A percentile compares a stretch with the other conserved stretches of the same genome.
Evolutionary conservation across 2,888 invertebrate species (phyloP).

Genomic region (Schizotus pectinicornis): DNA sequence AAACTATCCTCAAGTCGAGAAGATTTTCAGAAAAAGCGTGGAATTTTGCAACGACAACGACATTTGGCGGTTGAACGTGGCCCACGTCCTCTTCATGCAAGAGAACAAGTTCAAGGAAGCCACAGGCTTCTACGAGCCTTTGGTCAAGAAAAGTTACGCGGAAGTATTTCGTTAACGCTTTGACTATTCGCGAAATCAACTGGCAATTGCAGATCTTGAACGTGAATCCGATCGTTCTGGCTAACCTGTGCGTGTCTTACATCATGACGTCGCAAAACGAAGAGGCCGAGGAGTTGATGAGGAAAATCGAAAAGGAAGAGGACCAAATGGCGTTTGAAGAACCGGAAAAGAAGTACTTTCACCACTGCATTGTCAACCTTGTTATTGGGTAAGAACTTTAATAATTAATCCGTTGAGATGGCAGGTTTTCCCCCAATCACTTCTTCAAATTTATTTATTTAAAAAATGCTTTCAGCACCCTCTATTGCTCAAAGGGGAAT

Average conservation of each 20-base stretch:
- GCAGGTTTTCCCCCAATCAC: too few species aligned
- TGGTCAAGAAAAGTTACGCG: conserved; percentile 93
- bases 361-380: conserved; percentile 97
- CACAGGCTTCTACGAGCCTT: conserved; percentile 96
- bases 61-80: conserved; percentile 96
- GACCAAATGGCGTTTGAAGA: conserved; percentile 91
- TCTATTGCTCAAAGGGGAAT: conserved; percentile 98
- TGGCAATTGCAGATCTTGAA: conserved; percentile 74
- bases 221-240: conserved; percentile 96
- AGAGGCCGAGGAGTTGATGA: conserved; percentile 98
- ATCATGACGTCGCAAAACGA: conserved; percentile 99
- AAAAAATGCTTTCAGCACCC: conserved; percentile 65
- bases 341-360: conserved; percentile 92
- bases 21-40: conserved; percentile 94
- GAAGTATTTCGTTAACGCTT: conserved; percentile 62
- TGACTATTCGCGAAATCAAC: neutral
- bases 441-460: neutral
- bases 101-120: conserved; percentile 98
- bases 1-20: conserved; percentile 95
- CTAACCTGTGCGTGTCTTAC: conserved; percentile 98
- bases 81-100: conserved; percentile 99
- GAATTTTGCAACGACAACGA: conserved; percentile 99
- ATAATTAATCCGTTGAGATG: neutral
- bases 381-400: conserved; percentile 80
- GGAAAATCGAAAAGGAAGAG: conserved; percentile 98